Evolutionary conservation across 2,797 vertebrate species (phyloP).

Genomic region (Streptopelia turtur): DNA sequence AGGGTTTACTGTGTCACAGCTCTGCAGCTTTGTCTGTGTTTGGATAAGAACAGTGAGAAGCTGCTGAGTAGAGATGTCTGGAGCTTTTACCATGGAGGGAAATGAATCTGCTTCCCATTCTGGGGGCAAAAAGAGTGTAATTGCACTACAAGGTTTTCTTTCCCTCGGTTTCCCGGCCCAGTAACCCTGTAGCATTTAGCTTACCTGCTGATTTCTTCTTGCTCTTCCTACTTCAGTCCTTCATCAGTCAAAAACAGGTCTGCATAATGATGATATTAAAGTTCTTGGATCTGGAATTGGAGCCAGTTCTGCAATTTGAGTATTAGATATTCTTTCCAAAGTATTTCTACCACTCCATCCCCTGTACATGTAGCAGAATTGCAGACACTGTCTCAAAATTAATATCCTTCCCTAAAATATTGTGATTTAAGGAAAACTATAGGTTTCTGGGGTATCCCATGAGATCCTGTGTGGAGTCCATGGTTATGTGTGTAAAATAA

Average conservation of each 20-base stretch:
- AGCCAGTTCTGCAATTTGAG: background rate
- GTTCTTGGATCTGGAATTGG: background rate
- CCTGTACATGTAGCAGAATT: background rate
- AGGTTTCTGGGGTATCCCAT: background rate
- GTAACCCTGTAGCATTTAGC: background rate
- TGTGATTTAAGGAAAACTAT: background rate
- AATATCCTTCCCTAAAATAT: background rate
- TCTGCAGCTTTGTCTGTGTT: conserved; percentile 1
- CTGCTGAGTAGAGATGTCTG: conserved; percentile 15
- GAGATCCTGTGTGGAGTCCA: background rate
- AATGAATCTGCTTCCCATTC: background rate
- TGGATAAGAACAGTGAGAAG: background rate
- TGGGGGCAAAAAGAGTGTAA: background rate
- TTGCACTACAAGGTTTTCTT: background rate
- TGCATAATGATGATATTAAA: background rate
- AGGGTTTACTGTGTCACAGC: background rate
- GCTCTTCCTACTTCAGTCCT: background rate
- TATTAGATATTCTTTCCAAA: background rate
- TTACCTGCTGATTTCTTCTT: background rate
- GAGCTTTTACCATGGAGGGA: background rate
- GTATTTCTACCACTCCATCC: background rate
- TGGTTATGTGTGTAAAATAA: background rate
- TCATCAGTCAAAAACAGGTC: background rate
- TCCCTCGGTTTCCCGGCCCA: background rate
- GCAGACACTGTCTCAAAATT: background rate